Evolutionary conservation across 2,113 vertebrate species (phyloP), one percentile per base, ranked within the genome.

Genomic region (Alaudala cheleensis): DNA sequence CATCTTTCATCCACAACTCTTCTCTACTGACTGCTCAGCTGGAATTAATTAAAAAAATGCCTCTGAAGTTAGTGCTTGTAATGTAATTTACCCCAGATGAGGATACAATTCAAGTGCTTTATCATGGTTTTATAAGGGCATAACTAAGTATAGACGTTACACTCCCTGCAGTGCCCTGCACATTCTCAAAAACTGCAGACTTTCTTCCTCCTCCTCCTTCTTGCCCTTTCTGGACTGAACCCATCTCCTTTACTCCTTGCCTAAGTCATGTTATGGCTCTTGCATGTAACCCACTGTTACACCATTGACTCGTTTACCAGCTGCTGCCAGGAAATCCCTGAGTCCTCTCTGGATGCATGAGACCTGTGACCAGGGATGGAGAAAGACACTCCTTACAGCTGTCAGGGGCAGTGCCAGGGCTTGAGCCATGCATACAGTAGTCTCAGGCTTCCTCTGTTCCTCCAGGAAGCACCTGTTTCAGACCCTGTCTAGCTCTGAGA

Each of bases 61-160:
- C 50, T 44, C 82, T 78, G 56, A 77, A 88, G 47, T 50, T 60
- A 88, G 57, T 2, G 28, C 19, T 23, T 14, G 24, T 14, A 89
- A 42, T 4, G 3, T 40, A 81, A 81, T 67, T 87, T 93, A 62
- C 67, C 24, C 84, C 60, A 92, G 69, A 44, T 44, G 31, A 93
- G 42, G 34, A 88, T 50, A 69, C 14, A 76, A 45, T 50, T 86
- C 22, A 67, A 94, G 31, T 56, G n/a, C 56, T 95, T 93, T 79
- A 71, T 8, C 3, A 3, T 11, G 20, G 17, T 71, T 95, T 94
- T 79, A 67, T 40, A 64, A 64, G 34, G 12, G 10, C 14, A 60
- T 23, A 71, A 44, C n/a, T 58, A 88, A 86, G 37, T 53, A 81
- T 12, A 82, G 70, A 29, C 62, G 61, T 89, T 76, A 40, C 31